Percentiles rank a stretch among this genome's conserved stretches.
These are phyloP conservation scores for Acanthopleura granulata DNA, from an alignment of 2,888 invertebrate genomes.

Conservation along the genomic window DNA sequence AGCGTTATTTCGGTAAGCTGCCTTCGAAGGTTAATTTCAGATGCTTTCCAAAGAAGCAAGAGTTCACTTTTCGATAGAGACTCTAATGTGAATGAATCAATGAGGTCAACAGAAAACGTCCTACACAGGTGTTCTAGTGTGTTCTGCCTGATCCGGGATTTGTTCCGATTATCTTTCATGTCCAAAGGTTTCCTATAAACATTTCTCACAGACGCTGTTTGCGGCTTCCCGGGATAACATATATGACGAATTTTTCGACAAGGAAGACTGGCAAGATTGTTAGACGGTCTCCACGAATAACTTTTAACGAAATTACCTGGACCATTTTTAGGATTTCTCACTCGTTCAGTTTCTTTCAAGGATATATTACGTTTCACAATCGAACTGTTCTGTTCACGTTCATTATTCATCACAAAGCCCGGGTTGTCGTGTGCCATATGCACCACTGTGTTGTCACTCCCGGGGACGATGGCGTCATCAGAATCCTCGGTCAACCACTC, in stretches of 20 bases:
- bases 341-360: background rate
- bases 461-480: background rate
- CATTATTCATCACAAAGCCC: constrained; percentile 17
- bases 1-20: background rate
- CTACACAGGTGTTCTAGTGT: constrained; percentile 1
- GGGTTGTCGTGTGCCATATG: background rate
- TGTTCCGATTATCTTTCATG: constrained; percentile 19
- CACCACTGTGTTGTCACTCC: background rate
- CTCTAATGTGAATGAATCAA: constrained; percentile 15
- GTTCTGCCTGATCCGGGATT: background rate
- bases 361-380: background rate
- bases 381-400: background rate
- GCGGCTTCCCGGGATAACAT: background rate
- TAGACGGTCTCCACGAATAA: background rate
- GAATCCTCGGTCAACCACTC: background rate
- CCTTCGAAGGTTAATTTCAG: constrained; percentile 8
- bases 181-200: background rate
- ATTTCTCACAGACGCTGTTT: background rate
- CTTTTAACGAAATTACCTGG: background rate
- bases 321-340: background rate
- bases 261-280: background rate
- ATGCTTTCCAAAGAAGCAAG: constrained; percentile 7
- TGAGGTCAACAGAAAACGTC: constrained; percentile 13
- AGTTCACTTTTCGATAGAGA: constrained; percentile 10
- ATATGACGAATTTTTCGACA: background rate